Conservation (phyloP, 2,113 vertebrate genomes). For the Tyrannus savana region DNA sequence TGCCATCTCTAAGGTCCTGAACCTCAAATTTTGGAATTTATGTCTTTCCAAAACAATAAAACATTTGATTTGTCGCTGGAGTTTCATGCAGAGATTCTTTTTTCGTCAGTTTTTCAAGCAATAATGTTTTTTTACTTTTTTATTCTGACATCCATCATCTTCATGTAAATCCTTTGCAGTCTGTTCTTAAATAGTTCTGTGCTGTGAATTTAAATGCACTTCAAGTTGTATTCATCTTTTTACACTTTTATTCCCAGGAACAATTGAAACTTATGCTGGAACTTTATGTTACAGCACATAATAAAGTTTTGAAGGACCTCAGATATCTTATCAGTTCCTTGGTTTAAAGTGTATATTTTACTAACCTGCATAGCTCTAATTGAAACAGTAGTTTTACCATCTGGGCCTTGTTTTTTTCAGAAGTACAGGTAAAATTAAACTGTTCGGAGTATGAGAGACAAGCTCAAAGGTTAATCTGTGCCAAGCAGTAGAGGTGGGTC, state of each 20-base stretch:
- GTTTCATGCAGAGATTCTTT: neutral
- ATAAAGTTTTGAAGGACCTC: neutral
- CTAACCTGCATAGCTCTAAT: neutral
- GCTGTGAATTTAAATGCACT: neutral
- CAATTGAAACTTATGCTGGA: neutral
- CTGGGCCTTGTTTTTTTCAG: neutral
- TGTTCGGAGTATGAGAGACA: neutral
- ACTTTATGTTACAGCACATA: neutral
- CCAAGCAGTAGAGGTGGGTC: neutral
- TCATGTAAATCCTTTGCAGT: neutral
- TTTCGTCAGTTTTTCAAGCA: neutral
- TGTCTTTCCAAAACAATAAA: conserved; percentile 52
- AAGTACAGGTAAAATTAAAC: neutral
- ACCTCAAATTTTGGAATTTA: conserved; percentile 43
- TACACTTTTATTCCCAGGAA: neutral
- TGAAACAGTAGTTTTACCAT: neutral
- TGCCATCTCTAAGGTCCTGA: conserved; percentile 46
- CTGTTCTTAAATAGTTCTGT: neutral
- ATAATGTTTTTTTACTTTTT: too few relatives aligned
- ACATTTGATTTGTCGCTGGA: conserved; percentile 8
- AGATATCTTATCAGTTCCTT: neutral
- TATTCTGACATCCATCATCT: neutral
- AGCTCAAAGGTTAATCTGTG: neutral
- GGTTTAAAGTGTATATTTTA: neutral
- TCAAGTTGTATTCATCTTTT: neutral